phyloP scores from a whole-genome alignment of 2,797 vertebrate species.

The Leptodactylus fallax region DNA sequence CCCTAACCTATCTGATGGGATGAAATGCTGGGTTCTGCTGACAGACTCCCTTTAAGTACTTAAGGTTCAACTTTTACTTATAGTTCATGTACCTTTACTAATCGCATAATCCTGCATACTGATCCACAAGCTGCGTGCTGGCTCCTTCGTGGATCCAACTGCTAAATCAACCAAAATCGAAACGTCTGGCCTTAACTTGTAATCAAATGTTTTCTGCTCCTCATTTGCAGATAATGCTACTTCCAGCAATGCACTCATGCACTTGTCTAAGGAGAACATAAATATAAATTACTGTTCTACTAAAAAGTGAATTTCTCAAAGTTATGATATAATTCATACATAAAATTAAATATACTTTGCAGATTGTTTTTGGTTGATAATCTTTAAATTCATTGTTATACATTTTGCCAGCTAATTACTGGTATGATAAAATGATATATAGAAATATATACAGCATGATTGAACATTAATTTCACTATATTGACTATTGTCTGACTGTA shows the following conservation, averaged over 20 bases:
- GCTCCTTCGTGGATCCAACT: slow-evolving; percentile 93
- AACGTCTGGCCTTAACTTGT: slow-evolving; percentile 85
- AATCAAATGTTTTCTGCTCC: slow-evolving; percentile 96
- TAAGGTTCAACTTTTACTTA: not conserved
- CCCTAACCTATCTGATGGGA: no score
- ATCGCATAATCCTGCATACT: slow-evolving; percentile 96
- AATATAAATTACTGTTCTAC: not conserved
- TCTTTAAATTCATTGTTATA: not conserved
- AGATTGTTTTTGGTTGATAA: not conserved
- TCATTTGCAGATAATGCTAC: slow-evolving; percentile 93
- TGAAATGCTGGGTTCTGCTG: no score
- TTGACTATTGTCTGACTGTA: no score
- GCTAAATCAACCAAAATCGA: slow-evolving; percentile 89
- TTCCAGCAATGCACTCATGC: slow-evolving; percentile 91
- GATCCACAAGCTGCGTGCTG: slow-evolving; percentile 92
- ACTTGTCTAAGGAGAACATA: slow-evolving; percentile 69
- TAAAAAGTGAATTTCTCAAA: not conserved
- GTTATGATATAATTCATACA: not conserved
- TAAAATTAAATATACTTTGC: not conserved
- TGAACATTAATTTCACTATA: no score
- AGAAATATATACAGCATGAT: no score
- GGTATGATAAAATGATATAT: no score
- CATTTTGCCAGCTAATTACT: not conserved
- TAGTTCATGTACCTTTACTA: slow-evolving; percentile 86
- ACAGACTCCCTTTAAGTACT: not conserved